These are phyloP conservation scores for Camponotus vicinus DNA, from an alignment of 1,140 invertebrate species.

Conservation along the genomic window DNA sequence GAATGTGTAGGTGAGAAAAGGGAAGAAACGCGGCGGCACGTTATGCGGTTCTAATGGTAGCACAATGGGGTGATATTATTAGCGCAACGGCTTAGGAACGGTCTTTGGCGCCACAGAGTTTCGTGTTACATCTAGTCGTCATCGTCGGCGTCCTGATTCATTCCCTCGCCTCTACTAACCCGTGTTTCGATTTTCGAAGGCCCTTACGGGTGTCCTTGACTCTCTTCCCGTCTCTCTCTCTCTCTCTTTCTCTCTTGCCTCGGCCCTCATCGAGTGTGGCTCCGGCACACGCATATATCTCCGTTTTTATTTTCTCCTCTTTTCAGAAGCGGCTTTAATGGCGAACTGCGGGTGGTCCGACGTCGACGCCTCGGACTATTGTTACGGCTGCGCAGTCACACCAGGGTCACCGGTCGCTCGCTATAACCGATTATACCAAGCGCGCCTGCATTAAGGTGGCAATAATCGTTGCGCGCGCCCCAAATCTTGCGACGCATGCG, in stretches of 20 bases:
- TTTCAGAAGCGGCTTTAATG: constrained; percentile 77
- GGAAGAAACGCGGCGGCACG: constrained; percentile 61
- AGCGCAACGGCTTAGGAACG: constrained; percentile 76
- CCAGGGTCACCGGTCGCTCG: constrained; percentile 48
- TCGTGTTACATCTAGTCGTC: constrained; percentile 81
- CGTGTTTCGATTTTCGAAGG: constrained; percentile 63
- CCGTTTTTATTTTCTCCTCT: constrained; percentile 47
- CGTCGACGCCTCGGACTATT: constrained; percentile 79
- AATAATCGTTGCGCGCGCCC: constrained; percentile 59
- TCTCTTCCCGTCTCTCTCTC: background rate
- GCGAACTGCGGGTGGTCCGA: constrained; percentile 82
- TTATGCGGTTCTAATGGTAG: constrained; percentile 82
- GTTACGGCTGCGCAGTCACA: constrained; percentile 70
- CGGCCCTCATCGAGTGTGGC: constrained; percentile 29
- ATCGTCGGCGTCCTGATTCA: constrained; percentile 71
- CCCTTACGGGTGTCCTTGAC: constrained; percentile 27
- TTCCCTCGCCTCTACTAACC: constrained; percentile 59
- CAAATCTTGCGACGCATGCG: constrained; percentile 58
- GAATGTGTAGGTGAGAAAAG: constrained; percentile 20
- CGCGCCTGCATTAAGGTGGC: constrained; percentile 66
- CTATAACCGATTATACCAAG: constrained; percentile 68
- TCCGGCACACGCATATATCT: constrained; percentile 18
- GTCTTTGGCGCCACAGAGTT: constrained; percentile 82
- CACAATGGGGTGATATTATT: constrained; percentile 85
- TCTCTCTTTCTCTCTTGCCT: background rate